These are phyloP conservation scores for Chelonus insularis DNA, from an alignment of 1,140 invertebrate species.

Conservation along the genomic window DNA sequence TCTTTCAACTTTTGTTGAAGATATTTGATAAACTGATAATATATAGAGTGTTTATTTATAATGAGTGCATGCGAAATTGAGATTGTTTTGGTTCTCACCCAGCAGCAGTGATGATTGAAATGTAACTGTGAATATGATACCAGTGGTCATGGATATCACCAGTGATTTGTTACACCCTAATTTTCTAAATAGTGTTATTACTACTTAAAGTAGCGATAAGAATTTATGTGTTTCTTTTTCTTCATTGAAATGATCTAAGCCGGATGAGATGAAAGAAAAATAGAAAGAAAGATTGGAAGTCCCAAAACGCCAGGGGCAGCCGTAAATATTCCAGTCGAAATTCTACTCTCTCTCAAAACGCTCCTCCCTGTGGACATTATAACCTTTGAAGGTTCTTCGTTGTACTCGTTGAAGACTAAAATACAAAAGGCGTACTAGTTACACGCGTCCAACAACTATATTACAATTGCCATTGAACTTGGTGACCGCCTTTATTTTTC, in stretches of 20 bases:
- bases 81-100: too few relatives aligned
- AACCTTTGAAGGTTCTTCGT: not conserved
- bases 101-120: too few relatives aligned
- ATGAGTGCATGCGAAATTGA: too few relatives aligned
- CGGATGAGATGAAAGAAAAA: not conserved
- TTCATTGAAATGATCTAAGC: too few relatives aligned
- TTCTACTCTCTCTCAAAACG: slow-evolving; percentile 27
- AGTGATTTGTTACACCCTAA: too few relatives aligned
- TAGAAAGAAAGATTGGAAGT: slow-evolving; percentile 14
- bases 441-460: slow-evolving; percentile 45
- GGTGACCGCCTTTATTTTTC: slow-evolving; percentile 16
- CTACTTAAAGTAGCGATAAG: too few relatives aligned
- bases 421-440: slow-evolving; percentile 42
- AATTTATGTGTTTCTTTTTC: too few relatives aligned
- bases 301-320: slow-evolving; percentile 22
- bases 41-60: too few relatives aligned
- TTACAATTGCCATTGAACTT: slow-evolving; percentile 41
- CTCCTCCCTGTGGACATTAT: slow-evolving; percentile 29
- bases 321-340: slow-evolving; percentile 40
- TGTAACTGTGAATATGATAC: too few relatives aligned
- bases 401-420: slow-evolving; percentile 19
- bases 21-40: too few relatives aligned
- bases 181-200: too few relatives aligned
- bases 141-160: not conserved
- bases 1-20: too few relatives aligned